Evolutionary conservation across 2,113 vertebrate genomes (phyloP), one percentile per base, ranked within the genome.

Genomic region (Vidua macroura): DNA sequence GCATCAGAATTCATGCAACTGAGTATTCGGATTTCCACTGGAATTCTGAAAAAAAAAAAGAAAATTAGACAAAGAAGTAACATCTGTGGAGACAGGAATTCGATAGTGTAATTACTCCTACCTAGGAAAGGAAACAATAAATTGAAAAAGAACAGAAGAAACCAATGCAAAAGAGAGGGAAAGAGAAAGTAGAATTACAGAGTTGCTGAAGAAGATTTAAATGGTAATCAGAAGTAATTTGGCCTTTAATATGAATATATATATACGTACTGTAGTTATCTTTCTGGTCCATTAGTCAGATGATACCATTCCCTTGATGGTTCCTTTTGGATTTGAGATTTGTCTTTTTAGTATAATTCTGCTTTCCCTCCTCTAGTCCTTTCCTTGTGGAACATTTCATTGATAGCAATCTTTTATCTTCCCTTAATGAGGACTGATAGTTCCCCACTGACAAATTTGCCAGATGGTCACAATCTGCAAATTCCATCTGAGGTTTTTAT

Each of bases 381-480:
- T 81, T 66, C 55, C 53, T 39, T 37, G 35, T 62, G 58, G 30
- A 91, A 28, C 6, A 70, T 83, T 91, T 62, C 8, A 28, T 63
- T 86, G 52, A 81, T 76, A 82, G 43, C 14, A 43, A 53, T 74
- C 33, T 4, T 77, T 33, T 3, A 53, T 86, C 52, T 78, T 78
- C 48, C 33, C 18, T 78, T 89, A 88, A 85, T 49, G 33, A 90
- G 66, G 62, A 87, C 78, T 72, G 62, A 95, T 53, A 84, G 15
- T 10, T 91, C 86, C 86, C 69, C 35, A 78, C 52, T 92, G 77
- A 81, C 33, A 94, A 77, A 89, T 87, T 39, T 94, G 33, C 73
- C 86, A 95, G 81, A 66, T 96, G 77, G 23, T 79, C 53, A 92
- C 58, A 88, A 75, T 88, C 86, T 88, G 52, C 55, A 74, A 77